Evolutionary conservation across 2,113 vertebrate species (phyloP).

Genomic region (Rhynchomys soricoides): DNA sequence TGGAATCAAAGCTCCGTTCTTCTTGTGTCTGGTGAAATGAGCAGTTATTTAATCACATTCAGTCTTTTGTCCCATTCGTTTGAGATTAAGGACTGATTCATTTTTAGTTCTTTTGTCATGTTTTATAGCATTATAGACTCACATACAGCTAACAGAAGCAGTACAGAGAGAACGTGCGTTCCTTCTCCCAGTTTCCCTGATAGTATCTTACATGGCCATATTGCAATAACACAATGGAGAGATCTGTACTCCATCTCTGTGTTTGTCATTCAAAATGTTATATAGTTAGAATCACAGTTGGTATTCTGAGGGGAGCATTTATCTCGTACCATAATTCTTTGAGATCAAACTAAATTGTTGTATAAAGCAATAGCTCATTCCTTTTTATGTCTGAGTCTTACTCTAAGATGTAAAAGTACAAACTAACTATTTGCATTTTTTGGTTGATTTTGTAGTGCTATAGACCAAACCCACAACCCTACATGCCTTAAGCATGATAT

Average conservation of each 20-base stretch:
- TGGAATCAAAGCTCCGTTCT: not conserved
- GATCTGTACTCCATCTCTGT: not conserved
- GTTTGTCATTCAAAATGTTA: slow-evolving; percentile 34
- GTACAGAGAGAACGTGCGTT: not conserved
- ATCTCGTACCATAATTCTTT: not conserved
- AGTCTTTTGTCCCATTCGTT: not conserved
- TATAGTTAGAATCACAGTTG: not conserved
- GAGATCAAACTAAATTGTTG: not conserved
- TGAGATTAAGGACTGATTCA: not conserved
- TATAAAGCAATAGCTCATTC: not conserved
- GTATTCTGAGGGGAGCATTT: not conserved
- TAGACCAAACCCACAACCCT: not conserved
- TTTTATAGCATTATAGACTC: not conserved
- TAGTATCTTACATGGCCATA: not conserved
- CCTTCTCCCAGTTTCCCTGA: not conserved
- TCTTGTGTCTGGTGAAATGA: not conserved
- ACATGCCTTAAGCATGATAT: not conserved
- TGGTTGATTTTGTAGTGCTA: not conserved
- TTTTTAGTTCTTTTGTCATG: not conserved
- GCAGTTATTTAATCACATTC: not conserved
- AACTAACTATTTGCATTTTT: not conserved
- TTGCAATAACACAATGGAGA: not conserved
- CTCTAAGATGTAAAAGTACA: not conserved
- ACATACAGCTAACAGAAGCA: not conserved
- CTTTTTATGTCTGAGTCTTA: not conserved